Evolutionary conservation across 2,113 vertebrate genomes (phyloP).

Genomic region (Thinocorus orbignyianus): DNA sequence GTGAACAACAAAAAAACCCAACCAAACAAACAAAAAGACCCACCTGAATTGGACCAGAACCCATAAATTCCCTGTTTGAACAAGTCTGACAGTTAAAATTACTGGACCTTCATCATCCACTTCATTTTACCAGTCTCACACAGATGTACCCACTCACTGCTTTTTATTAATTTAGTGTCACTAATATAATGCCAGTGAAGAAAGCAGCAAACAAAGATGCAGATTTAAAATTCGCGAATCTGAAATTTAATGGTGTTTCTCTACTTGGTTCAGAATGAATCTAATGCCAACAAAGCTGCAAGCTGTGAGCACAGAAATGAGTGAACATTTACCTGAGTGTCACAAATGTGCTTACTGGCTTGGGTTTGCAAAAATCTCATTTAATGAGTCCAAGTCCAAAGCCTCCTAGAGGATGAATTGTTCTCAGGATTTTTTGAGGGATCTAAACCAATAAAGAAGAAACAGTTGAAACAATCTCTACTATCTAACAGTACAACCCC

Average conservation of each 20-base stretch:
- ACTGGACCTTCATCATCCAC: neutral
- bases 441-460: neutral
- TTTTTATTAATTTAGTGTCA: neutral
- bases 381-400: neutral
- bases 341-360: neutral
- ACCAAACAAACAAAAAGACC: neutral
- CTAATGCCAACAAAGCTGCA: neutral
- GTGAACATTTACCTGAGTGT: neutral
- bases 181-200: neutral
- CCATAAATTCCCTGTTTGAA: neutral
- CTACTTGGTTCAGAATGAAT: neutral
- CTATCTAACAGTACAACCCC: neutral
- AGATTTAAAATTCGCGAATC: neutral
- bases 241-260: neutral
- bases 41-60: neutral
- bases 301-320: neutral
- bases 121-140: neutral
- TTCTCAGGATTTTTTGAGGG: neutral
- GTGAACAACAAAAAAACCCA: neutral
- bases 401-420: neutral
- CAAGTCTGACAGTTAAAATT: neutral
- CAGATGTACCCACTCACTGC: neutral
- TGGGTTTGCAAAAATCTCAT: neutral
- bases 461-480: neutral
- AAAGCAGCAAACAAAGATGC: neutral